phyloP scores from a whole-genome alignment of 2,888 invertebrate genomes.

The Seladonia tumulorum region DNA sequence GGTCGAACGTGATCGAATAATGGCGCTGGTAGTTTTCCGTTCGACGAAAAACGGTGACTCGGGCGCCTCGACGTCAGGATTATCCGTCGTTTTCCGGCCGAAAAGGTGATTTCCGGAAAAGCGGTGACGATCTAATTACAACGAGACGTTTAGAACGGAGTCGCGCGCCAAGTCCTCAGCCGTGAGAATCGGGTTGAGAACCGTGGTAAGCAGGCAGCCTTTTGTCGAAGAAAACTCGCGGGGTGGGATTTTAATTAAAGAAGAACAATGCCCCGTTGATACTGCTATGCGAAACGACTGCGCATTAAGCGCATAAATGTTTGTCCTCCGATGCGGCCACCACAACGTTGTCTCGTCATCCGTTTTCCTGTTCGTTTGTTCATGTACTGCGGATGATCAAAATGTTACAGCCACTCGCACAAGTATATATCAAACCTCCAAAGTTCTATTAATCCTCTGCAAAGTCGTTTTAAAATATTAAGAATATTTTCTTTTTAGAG shows the following conservation, averaged over 20 bases:
- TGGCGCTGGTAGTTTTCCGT: neutral
- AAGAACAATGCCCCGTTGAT: slow-evolving; percentile 49
- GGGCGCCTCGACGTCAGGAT: neutral
- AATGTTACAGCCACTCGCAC: neutral
- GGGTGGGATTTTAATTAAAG: slow-evolving; percentile 75
- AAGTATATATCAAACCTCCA: neutral
- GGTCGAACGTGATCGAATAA: slow-evolving; percentile 5
- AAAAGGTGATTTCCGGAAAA: slow-evolving; percentile 63
- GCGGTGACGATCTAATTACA: slow-evolving; percentile 73
- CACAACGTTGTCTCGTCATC: neutral
- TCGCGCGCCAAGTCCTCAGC: slow-evolving; percentile 60
- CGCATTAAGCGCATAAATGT: slow-evolving; percentile 42
- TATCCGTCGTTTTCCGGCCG: slow-evolving; percentile 28
- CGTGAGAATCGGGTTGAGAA: slow-evolving; percentile 82
- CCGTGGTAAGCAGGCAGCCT: slow-evolving; percentile 65
- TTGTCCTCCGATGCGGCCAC: slow-evolving; percentile 7
- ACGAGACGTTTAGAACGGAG: slow-evolving; percentile 63
- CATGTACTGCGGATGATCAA: neutral
- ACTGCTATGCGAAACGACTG: slow-evolving; percentile 56
- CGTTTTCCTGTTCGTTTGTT: neutral
- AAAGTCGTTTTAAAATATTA: neutral
- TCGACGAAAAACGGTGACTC: neutral
- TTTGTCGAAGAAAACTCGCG: slow-evolving; percentile 68
- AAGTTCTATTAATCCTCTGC: too few species aligned
- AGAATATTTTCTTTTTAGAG: neutral